phyloP scores from a whole-genome alignment of 2,113 vertebrate species.

The Sclerurus mexicanus region DNA sequence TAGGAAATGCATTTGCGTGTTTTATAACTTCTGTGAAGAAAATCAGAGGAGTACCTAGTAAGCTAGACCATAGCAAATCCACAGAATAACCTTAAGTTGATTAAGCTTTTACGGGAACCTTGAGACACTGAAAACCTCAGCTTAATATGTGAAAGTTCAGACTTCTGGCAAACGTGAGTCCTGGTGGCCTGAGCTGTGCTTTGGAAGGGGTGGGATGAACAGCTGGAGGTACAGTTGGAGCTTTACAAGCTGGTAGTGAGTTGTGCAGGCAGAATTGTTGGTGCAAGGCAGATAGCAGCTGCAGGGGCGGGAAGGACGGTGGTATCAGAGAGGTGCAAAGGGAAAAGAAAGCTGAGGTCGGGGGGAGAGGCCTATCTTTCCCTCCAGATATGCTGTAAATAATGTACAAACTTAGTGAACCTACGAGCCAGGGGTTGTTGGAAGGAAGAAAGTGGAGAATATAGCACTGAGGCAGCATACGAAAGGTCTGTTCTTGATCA shows the following conservation, averaged over 20 bases:
- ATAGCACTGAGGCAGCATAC: neutral
- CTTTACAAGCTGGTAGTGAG: neutral
- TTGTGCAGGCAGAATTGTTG: neutral
- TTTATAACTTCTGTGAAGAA: neutral
- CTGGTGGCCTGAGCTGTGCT: neutral
- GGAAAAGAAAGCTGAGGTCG: neutral
- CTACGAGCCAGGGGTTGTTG: neutral
- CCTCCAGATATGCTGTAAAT: neutral
- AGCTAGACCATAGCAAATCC: neutral
- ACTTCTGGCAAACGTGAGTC: neutral
- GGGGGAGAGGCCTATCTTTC: slow-evolving; percentile 23
- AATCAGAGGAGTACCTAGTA: neutral
- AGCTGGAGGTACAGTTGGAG: neutral
- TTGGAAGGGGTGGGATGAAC: neutral
- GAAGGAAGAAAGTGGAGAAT: neutral
- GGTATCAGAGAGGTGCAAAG: neutral
- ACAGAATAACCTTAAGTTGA: neutral
- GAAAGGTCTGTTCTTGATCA: neutral
- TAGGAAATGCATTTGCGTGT: neutral
- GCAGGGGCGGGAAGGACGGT: neutral
- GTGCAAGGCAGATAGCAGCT: slow-evolving; percentile 6
- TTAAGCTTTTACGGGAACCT: neutral
- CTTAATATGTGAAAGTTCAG: neutral
- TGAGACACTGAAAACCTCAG: neutral
- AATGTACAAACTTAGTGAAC: neutral